Evolutionary conservation across 2,113 vertebrate genomes (phyloP), one percentile per base, ranked within the genome.

Genomic region (Notothenia coriiceps): DNA sequence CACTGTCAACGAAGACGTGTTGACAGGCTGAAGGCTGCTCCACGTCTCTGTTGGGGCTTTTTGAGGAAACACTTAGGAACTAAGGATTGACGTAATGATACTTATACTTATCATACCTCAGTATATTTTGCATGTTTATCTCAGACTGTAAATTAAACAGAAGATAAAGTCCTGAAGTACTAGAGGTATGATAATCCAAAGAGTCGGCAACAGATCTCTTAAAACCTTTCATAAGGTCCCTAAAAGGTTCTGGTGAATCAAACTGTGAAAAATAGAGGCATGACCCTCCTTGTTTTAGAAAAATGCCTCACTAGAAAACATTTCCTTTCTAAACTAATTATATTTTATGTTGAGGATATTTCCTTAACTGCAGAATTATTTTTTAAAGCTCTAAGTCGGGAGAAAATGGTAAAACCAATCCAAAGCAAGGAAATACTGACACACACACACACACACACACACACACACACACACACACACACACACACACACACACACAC

Each of bases 21-120:
- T 87, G 87, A 89, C 85, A 84, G 56, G 62, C 63, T 86, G 70
- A 74, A 68, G 61, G 63, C 69, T 86, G 80, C 62, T 86, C 70
- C 47, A 33, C 55, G 62, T 73, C 62, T 40, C 51, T 75, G 51
- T 20, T 61, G 67, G 51, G 67, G 52, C 22, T 52, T 77, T 88
- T 47, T 52, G 11, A 78, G 22, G 10, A 25, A 82, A 61, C 46
- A 17, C 0, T 43, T 4, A 43, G 55, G n/a, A 73, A 70, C 33
- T 61, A 65, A 69, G 57, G 9, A 71, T 50, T 10, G 9, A 55
- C 66, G 55, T 55, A 60, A 40, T 65, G 52, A 65, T 68, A 44
- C 55, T 64, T 66, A 35, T 47, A 10, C n/a, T 51, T 51, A 35
- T 20, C 56, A 10, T 44, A 5, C 56, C 49, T 5, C n/a, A 14